Evolutionary conservation across 1,140 invertebrate genomes (phyloP).

Genomic region (Aphidius gifuensis): DNA sequence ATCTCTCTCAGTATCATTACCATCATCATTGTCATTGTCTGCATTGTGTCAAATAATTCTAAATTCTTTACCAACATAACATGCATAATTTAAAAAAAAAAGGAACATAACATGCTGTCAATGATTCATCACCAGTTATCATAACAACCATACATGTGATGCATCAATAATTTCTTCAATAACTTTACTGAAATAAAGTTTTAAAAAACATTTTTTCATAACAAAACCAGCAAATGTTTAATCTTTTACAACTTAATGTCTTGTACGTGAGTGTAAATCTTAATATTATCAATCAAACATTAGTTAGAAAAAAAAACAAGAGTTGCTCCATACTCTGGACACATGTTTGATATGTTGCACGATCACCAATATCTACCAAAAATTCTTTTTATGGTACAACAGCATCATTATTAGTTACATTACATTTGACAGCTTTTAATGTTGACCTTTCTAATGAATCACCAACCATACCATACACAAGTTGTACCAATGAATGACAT

Average conservation of each 20-base stretch:
- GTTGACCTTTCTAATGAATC: conserved; percentile 99
- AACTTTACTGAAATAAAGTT: conserved; percentile 88
- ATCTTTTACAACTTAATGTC: conserved; percentile 85
- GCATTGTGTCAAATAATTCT: too few species aligned
- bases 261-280: conserved; percentile 74
- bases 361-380: conserved; percentile 94
- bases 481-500: conserved; percentile 91
- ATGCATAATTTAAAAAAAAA: too few species aligned
- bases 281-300: conserved; percentile 78
- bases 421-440: conserved; percentile 93
- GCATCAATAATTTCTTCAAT: conserved; percentile 92
- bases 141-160: too few species aligned
- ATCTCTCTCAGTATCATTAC: too few species aligned
- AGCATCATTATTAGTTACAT: conserved; percentile 89
- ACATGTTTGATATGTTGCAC: conserved; percentile 90
- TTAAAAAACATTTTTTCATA: conserved; percentile 97
- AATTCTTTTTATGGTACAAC: conserved; percentile 91
- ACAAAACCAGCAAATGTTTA: conserved; percentile 95
- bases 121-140: conserved; percentile 99
- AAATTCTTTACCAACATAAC: too few species aligned
- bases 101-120: conserved; percentile 99
- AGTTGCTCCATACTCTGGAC: too few species aligned
- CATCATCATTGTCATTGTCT: conserved; percentile 37
- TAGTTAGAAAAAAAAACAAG: too few species aligned
- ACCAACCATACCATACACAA: conserved; percentile 93